These are phyloP conservation scores for Cheilosia urbana DNA, from an alignment of 2,888 invertebrate species.

Conservation along the genomic window DNA sequence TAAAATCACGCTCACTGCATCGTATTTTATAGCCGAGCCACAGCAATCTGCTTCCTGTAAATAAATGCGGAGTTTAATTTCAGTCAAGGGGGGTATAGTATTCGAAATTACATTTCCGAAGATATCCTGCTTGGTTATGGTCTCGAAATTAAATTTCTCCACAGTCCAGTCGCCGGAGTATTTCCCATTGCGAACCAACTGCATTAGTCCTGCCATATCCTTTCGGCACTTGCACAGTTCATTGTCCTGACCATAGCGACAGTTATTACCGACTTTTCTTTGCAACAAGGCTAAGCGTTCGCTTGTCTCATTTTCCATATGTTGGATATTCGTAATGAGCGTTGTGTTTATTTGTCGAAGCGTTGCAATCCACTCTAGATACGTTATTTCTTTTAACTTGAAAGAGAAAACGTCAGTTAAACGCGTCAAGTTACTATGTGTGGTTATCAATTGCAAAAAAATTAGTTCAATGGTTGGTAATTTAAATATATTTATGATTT, in stretches of 20 bases:
- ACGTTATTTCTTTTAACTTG: conserved; percentile 88
- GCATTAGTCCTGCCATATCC: conserved; percentile 83
- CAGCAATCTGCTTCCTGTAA: conserved; percentile 30
- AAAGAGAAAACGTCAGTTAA: conserved; percentile 65
- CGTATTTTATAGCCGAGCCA: conserved; percentile 3
- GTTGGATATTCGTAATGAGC: conserved; percentile 86
- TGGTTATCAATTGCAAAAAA: too few species aligned
- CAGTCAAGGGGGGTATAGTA: background rate
- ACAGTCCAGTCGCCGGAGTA: conserved; percentile 83
- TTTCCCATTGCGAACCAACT: conserved; percentile 83
- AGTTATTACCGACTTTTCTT: conserved; percentile 76
- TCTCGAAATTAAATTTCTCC: conserved; percentile 83
- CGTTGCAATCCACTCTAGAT: conserved; percentile 87
- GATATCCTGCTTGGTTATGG: conserved; percentile 82
- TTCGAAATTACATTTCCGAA: conserved; percentile 76
- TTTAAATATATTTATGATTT: too few species aligned
- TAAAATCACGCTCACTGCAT: conserved; percentile 27
- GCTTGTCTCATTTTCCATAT: conserved; percentile 86
- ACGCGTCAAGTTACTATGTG: too few species aligned
- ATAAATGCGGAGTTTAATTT: background rate
- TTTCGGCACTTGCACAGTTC: conserved; percentile 79
- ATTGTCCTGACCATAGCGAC: conserved; percentile 60
- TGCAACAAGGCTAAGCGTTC: conserved; percentile 85
- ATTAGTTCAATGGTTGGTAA: too few species aligned
- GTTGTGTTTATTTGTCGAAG: conserved; percentile 86